Base-by-base conservation (phyloP, 2,888 invertebrate species). In the Morpho deidamia region DNA sequence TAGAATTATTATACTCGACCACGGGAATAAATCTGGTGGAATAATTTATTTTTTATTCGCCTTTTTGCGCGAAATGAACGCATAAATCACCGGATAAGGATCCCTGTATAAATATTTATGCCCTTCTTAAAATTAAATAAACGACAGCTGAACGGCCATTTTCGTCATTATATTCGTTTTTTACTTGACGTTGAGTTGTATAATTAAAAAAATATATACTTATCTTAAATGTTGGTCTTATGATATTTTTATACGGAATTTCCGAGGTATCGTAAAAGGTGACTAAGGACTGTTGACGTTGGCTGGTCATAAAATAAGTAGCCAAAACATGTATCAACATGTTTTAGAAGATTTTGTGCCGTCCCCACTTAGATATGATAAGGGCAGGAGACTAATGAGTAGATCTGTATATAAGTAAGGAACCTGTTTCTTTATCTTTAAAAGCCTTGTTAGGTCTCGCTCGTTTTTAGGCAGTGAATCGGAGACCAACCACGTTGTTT, bases 41-140 rank as follows among this genome's bases (percentile, higher is more conserved):
- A 61, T 61, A 66, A 65, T 66, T 67, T 62, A 65, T 57, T 60
- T 63, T 64, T 63, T 61, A 57, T 58, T 55, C 63, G 59, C 60
- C 59, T 68, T 64, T 63, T 64, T 66, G 62, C 61, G 53, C 51
- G 53, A 62, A 65, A 66, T 68, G 67, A 63, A 59, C 55, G 58
- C 67, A 69, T 69, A 70, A 71, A 70, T 71, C 65, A 62, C 44
- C 32, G 52, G 66, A 70, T 69, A 67, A 63, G 64, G 50, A 69
- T 68, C 68, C 64, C 64, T 66, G 65, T 62, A 68, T 70, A 69
- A 71, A 68, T 70, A 69, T 71, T 70, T 69, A 65, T 66, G 60
- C 57, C 57, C 51, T 61, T 23, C 23, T 23, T 66, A 62, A 66
- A 66, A 69, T 64, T 66, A 67, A 67, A 64, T 64, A 62, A 59